These are phyloP conservation scores for Clarias laeviceps DNA, from an alignment of 2,797 vertebrate genomes.

Conservation along the genomic window DNA sequence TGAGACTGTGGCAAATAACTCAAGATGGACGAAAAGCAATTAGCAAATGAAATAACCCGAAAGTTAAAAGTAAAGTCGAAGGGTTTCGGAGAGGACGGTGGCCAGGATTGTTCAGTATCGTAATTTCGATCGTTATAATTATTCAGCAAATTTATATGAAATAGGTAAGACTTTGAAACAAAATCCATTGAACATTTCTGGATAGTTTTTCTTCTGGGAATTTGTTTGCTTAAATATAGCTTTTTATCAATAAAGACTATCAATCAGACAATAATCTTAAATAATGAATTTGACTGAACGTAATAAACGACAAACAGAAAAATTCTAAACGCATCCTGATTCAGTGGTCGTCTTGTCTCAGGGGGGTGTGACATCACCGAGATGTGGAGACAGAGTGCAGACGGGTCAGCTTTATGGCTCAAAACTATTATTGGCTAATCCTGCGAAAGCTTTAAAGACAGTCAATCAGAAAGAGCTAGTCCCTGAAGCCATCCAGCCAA, in stretches of 20 bases:
- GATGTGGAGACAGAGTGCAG: slow-evolving; percentile 5
- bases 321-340: not conserved
- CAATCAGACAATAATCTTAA: not conserved
- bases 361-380: slow-evolving; percentile 29
- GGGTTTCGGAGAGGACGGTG: not conserved
- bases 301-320: not conserved
- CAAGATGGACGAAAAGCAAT: not conserved
- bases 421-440: slow-evolving; percentile 54
- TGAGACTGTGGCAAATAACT: slow-evolving; percentile 6
- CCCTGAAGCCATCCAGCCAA: slow-evolving; percentile 67
- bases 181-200: not conserved
- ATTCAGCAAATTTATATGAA: not conserved
- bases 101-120: not conserved
- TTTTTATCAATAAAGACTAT: not conserved
- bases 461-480: slow-evolving; percentile 66
- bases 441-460: slow-evolving; percentile 65
- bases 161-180: not conserved
- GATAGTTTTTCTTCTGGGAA: not conserved
- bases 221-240: not conserved
- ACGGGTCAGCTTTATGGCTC: slow-evolving; percentile 49
- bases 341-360: slow-evolving; percentile 21
- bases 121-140: not conserved
- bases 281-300: not conserved
- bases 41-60: not conserved
- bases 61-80: not conserved